Evolutionary conservation across 2,797 vertebrate genomes (phyloP), one percentile per base, ranked within the genome.

Genomic region (Acanthopagrus latus): DNA sequence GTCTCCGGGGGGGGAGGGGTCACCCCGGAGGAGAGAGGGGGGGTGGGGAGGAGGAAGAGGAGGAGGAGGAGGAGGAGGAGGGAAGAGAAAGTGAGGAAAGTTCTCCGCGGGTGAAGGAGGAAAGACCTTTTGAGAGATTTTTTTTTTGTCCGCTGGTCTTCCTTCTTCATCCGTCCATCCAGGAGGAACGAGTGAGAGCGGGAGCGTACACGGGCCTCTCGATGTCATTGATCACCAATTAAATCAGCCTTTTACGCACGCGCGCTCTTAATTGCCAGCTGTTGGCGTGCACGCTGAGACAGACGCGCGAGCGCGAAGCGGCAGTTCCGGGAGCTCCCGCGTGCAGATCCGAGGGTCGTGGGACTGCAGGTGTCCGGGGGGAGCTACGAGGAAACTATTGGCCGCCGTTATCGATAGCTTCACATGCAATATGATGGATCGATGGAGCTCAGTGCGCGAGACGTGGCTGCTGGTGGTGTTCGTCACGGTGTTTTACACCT

Each of bases 31-130:
- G 82, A 64, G 74, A 55, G 70, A n/a, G 67, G 17, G 60, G 5
- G 56, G 23, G 44, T 25, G 55, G n/a, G 57, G 52, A 20, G 66
- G 46, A 27, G 41, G 59, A 51, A 23, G 57, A 33, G n/a, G 55
- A 21, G 57, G 52, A 20, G 66, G 46, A 27, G 29, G 57, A 33
- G 13, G 71, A 63, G 52, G 71, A 50, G 80, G 70, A 80, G 84
- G 71, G 77, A 72, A 81, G 85, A 85, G 88, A 90, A 86, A 89
- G 87, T 89, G 82, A 85, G 78, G 80, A 70, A 82, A 87, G 80
- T 71, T 84, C n/a, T 87, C 29, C 54, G 82, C 3, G 56, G 76
- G 79, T 85, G 86, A 87, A 80, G 51, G 50, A 85, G 41, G 44
- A 78, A 67, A 71, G 71, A 86, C 74, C 74, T 74, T 69, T 64